Conservation (phyloP, 2,888 invertebrate genomes). For the Cheilosia grossa region DNA sequence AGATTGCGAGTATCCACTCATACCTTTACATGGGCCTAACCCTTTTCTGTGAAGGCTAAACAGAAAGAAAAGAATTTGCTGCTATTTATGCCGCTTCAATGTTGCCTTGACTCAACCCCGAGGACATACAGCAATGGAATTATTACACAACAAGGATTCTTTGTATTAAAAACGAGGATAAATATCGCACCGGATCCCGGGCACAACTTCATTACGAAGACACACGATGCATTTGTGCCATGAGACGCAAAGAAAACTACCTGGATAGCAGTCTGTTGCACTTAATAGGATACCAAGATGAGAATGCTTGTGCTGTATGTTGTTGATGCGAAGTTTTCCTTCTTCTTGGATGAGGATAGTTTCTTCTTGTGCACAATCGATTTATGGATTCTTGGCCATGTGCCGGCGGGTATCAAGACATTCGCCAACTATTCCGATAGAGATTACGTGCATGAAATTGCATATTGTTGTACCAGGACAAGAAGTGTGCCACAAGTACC, state of each 20-base stretch:
- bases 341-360: background rate
- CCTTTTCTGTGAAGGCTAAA: background rate
- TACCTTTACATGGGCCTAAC: background rate
- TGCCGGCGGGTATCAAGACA: conserved; percentile 35
- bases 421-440: conserved; percentile 28
- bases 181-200: conserved; percentile 36
- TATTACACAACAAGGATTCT: conserved; percentile 47
- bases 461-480: conserved; percentile 3
- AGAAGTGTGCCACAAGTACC: background rate
- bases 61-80: background rate
- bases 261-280: conserved; percentile 22
- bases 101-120: conserved; percentile 14
- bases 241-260: conserved; percentile 16
- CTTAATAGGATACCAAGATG: conserved; percentile 32
- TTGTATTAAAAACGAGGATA: conserved; percentile 52
- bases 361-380: conserved; percentile 33
- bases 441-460: conserved; percentile 36
- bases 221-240: conserved; percentile 17
- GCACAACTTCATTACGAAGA: conserved; percentile 46
- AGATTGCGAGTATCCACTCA: background rate
- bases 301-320: conserved; percentile 16
- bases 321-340: conserved; percentile 30
- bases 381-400: conserved; percentile 51
- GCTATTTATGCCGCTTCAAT: conserved; percentile 7
- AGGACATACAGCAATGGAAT: conserved; percentile 18